phyloP scores from a whole-genome alignment of 2,888 invertebrate genomes.

The Scaptomyza polygonia region DNA sequence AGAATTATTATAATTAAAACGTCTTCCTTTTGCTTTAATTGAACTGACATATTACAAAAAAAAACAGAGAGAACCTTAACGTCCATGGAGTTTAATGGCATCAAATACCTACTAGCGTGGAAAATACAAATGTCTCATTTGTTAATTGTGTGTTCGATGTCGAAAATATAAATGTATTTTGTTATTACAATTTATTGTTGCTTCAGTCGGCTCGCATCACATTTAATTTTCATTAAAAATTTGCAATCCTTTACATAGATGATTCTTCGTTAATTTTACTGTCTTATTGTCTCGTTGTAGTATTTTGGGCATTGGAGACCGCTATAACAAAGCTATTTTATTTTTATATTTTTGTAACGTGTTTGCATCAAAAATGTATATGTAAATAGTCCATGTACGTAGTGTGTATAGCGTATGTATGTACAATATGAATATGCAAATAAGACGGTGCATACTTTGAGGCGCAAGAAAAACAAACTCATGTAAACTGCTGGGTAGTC shows the following conservation, averaged over 20 bases:
- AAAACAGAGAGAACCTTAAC: not conserved
- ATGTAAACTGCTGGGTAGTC: constrained; percentile 14
- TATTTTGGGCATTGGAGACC: too few relatives aligned
- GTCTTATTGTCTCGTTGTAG: too few relatives aligned
- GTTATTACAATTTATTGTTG: not conserved
- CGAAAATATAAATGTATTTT: not conserved
- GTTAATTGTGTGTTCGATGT: not conserved
- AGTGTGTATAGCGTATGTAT: not conserved
- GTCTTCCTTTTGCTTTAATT: not conserved
- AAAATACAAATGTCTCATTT: not conserved
- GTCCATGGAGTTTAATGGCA: not conserved
- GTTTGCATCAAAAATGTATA: not conserved
- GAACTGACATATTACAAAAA: not conserved
- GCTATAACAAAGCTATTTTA: too few relatives aligned
- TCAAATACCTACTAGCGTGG: not conserved
- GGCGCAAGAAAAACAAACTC: constrained; percentile 51
- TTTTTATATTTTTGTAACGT: not conserved
- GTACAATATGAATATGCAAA: constrained; percentile 70
- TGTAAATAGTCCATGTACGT: too few relatives aligned
- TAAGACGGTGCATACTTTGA: constrained; percentile 55
- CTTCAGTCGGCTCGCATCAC: not conserved
- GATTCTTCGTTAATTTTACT: too few relatives aligned
- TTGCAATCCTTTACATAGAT: not conserved
- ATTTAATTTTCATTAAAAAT: not conserved
- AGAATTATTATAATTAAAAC: not conserved